Evolutionary conservation across 2,797 vertebrate species (phyloP).

Genomic region (Lateolabrax maculatus): DNA sequence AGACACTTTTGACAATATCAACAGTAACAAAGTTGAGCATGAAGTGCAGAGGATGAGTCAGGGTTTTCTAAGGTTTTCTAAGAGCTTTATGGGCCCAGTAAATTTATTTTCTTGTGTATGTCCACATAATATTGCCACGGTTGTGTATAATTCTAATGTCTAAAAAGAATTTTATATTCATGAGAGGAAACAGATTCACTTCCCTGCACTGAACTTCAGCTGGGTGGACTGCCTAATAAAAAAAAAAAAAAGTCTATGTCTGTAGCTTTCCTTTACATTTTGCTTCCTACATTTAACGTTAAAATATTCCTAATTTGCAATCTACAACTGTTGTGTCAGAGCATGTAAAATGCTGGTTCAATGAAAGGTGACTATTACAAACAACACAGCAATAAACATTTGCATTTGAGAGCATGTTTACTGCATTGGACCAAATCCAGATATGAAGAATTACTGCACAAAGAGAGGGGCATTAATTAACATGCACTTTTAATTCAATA

Average conservation of each 20-base stretch:
- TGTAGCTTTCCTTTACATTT: background rate
- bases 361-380: constrained; percentile 73
- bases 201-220: background rate
- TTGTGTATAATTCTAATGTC: background rate
- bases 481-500: constrained; percentile 74
- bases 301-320: constrained; percentile 65
- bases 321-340: constrained; percentile 59
- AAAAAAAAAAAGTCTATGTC: too few relatives aligned
- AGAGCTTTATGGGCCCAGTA: background rate
- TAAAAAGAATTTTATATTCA: background rate
- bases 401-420: constrained; percentile 71
- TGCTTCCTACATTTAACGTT: constrained; percentile 68
- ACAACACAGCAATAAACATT: constrained; percentile 75
- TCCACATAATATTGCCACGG: background rate
- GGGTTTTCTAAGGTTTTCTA: too few relatives aligned
- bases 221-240: too few relatives aligned
- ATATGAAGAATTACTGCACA: constrained; percentile 63
- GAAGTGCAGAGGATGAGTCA: background rate
- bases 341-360: constrained; percentile 68
- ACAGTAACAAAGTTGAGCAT: background rate
- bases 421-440: constrained; percentile 71
- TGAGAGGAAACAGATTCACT: background rate
- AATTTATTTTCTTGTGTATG: background rate
- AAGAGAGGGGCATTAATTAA: constrained; percentile 69
- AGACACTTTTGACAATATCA: too few relatives aligned